Percentiles rank a stretch among this genome's conserved stretches.
Evolutionary conservation across 2,888 invertebrate genomes (phyloP).

Genomic region (Nemapogon koenigi): DNA sequence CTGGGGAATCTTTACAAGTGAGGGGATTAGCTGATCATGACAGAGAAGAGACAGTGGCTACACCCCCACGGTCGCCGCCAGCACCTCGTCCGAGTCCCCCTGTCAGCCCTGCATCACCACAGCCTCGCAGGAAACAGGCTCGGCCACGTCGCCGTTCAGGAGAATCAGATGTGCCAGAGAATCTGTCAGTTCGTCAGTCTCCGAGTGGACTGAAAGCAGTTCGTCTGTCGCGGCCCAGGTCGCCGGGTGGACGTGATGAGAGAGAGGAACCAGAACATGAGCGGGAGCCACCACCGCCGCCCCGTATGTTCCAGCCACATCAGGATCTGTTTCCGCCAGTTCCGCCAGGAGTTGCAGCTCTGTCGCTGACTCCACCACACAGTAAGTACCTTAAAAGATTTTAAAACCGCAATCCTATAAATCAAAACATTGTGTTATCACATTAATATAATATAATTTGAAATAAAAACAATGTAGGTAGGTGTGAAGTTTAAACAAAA

Average conservation of each 20-base stretch:
- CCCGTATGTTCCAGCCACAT: conserved; percentile 58
- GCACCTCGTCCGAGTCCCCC: conserved; percentile 51
- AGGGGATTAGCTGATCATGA: conserved; percentile 77
- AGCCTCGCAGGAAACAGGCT: conserved; percentile 85
- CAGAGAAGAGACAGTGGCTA: conserved; percentile 42
- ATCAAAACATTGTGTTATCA: no score
- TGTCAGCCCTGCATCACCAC: conserved; percentile 74
- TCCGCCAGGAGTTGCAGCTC: conserved; percentile 74
- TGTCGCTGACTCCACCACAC: conserved; percentile 84
- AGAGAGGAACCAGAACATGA: conserved; percentile 50
- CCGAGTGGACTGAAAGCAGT: conserved; percentile 45
- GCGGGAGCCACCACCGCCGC: conserved; percentile 60
- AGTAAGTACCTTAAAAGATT: no score
- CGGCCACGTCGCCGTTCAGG: conserved; percentile 84
- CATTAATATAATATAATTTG: no score
- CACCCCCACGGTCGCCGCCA: conserved; percentile 46
- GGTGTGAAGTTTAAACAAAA: no score
- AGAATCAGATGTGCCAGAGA: conserved; percentile 68
- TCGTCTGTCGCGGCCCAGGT: conserved; percentile 42
- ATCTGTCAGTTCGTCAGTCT: conserved; percentile 67
- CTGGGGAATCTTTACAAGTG: conserved; percentile 87
- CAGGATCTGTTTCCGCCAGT: conserved; percentile 77
- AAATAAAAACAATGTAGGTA: no score
- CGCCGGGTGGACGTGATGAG: conserved; percentile 45
- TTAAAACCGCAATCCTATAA: no score